Base-by-base conservation (phyloP, 35 echinoderm and acorn worm species). In the Hemicentrotus pulcherrimus region DNA sequence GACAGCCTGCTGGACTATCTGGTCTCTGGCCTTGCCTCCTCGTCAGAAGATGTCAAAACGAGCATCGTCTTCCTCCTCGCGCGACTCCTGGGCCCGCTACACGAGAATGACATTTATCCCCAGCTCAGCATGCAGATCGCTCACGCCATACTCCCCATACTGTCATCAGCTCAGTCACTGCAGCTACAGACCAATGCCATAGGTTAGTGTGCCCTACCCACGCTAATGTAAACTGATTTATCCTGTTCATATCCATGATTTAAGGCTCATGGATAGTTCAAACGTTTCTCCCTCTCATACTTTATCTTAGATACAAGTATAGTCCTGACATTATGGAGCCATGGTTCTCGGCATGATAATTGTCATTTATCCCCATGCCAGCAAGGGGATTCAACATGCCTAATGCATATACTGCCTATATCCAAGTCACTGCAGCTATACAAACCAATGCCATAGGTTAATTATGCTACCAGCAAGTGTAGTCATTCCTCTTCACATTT, bases 11-110 rank as follows among this genome's bases (percentile, higher is more conserved):
- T 94, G 71, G 92, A 58, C 30, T 94, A 86, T 60, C 28, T 96
- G 86, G 46, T 96, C 31, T 47, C 95, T 33, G 92, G 95, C 86
- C 85, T 96, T 32, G 32, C 92, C 46, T 88, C 85, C 70, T 48
- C 95, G 14, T 70, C 78, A 14, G 95, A 96, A 60, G 94, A 96
- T 33, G 92, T 94, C 95, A 94, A 91, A 58, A 48, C 86, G n/a
- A 32, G 46, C 85, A 59, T 86, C 48, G 59, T 87, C 61, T 96
- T 61, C 48, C 86, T 94, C 46, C 92, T 96, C 6, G 65, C 70
- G 35, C 47, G 59, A 65, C 52, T 50, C n/a, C 32, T 88, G 32
- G 61, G 18, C 28, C 32, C 47, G 24, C 61, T 58, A 30, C 30
- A 48, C 48, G 92, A 61, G 86, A 93, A 47, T 48, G 91, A 58